A percentile compares a stretch with the other conserved stretches of the same genome.
These are phyloP conservation scores for Lethenteron camtschaticum DNA, from an alignment of 2,113 vertebrate genomes.

Conservation along the genomic window DNA sequence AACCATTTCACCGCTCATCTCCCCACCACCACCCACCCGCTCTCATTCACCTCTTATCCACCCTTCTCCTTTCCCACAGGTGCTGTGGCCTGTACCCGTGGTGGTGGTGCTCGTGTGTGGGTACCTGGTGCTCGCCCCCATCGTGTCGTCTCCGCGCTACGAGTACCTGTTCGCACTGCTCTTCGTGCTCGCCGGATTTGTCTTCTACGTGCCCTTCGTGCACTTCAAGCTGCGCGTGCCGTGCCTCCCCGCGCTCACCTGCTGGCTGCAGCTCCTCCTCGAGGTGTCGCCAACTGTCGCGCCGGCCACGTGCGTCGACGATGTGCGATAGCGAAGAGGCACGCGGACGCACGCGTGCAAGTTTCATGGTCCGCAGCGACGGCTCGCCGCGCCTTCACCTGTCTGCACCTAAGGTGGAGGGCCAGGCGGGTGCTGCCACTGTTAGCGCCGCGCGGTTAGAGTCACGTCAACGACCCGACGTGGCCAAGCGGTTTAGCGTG, in stretches of 20 bases:
- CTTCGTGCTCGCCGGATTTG: background rate
- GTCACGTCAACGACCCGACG: no score
- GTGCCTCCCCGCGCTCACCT: background rate
- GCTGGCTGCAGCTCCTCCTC: slow-evolving; percentile 2
- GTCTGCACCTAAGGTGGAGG: no score
- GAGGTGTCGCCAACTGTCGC: background rate
- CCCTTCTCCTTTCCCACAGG: background rate
- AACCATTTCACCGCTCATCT: no score
- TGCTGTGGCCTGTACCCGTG: background rate
- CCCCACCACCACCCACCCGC: no score
- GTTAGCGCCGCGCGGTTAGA: no score
- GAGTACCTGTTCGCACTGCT: background rate
- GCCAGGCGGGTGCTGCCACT: no score
- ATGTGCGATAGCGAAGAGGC: no score
- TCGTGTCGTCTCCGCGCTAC: background rate
- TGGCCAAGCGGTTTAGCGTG: no score
- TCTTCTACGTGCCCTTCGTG: background rate
- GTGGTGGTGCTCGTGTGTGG: background rate
- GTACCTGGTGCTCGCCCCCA: slow-evolving; percentile 1
- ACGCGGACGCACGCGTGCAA: no score
- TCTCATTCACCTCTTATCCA: background rate
- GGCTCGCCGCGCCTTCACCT: no score
- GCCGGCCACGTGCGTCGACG: no score
- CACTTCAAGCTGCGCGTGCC: background rate
- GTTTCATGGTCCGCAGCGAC: no score